These are phyloP conservation scores for Lordiphosa collinella DNA, from an alignment of 1,140 invertebrate genomes.

Conservation along the genomic window DNA sequence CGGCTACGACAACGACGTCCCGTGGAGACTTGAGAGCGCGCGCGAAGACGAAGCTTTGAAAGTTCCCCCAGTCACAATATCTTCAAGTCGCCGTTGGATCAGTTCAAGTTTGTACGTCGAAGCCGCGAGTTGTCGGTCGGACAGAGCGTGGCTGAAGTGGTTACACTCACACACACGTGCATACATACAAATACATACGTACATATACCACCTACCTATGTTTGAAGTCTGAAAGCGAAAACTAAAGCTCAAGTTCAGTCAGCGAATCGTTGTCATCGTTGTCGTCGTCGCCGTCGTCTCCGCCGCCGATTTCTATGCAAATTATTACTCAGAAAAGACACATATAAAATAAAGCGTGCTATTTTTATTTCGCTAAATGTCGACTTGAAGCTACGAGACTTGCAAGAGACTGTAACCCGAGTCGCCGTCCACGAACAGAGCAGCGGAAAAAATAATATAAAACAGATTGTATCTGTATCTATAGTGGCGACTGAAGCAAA, in stretches of 20 bases:
- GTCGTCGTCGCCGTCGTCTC: constrained; percentile 6
- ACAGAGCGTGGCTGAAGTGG: not conserved
- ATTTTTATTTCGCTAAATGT: constrained; percentile 76
- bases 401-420: constrained; percentile 64
- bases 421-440: constrained; percentile 25
- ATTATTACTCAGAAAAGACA: constrained; percentile 72
- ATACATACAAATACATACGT: not conserved
- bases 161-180: not conserved
- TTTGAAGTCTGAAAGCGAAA: constrained; percentile 50
- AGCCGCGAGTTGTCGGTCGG: constrained; percentile 33
- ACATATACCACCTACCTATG: constrained; percentile 10
- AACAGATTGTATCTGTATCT: constrained; percentile 73
- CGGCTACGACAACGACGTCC: constrained; percentile 11
- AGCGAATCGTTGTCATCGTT: constrained; percentile 21
- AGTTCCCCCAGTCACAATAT: constrained; percentile 39
- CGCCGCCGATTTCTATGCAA: constrained; percentile 69
- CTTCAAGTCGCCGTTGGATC: constrained; percentile 61
- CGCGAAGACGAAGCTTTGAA: constrained; percentile 41
- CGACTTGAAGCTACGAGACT: constrained; percentile 61
- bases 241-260: constrained; percentile 62
- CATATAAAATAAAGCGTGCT: constrained; percentile 66
- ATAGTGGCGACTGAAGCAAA: constrained; percentile 46
- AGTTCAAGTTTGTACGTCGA: constrained; percentile 58
- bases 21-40: constrained; percentile 22
- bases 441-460: constrained; percentile 34